Percentiles rank a stretch among this genome's conserved stretches.
phyloP scores from a whole-genome alignment of 92 coral and sea anemone species.

The Porites cylindrica region DNA sequence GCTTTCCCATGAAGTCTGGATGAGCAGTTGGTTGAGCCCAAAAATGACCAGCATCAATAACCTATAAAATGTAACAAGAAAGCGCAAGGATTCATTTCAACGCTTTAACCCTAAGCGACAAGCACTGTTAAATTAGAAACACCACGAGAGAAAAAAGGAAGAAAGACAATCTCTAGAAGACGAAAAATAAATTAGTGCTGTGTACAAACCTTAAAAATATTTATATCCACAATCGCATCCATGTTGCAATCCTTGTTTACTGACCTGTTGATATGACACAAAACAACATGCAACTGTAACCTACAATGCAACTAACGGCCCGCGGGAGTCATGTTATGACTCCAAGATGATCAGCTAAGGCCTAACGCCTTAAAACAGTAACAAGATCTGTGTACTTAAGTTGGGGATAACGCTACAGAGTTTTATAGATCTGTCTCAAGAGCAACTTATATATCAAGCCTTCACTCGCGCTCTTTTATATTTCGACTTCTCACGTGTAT shows the following conservation, averaged over 20 bases:
- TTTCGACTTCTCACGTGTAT: too few species aligned
- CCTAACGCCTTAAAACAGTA: too few species aligned
- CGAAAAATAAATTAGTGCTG: neutral
- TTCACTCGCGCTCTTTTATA: too few species aligned
- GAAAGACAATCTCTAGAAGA: neutral
- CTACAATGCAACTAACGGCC: too few species aligned
- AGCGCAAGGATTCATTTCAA: neutral
- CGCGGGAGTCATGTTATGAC: too few species aligned
- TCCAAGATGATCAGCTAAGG: too few species aligned
- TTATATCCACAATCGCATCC: slow-evolving; percentile 31
- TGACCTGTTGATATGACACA: neutral
- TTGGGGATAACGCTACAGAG: too few species aligned
- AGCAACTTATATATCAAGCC: too few species aligned
- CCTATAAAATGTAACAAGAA: slow-evolving; percentile 41
- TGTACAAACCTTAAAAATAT: slow-evolving; percentile 55
- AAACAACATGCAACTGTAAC: neutral
- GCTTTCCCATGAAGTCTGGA: slow-evolving; percentile 78
- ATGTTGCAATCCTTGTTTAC: neutral
- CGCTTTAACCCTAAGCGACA: neutral
- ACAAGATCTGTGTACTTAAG: too few species aligned
- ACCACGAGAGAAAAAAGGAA: neutral
- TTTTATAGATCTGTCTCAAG: too few species aligned
- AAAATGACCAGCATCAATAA: slow-evolving; percentile 91
- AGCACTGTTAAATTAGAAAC: neutral
- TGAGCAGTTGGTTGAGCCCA: slow-evolving; percentile 76